A percentile compares a stretch with the other conserved stretches of the same genome.
phyloP scores from a whole-genome alignment of 1,140 invertebrate species.

The Drosophila bocki region DNA sequence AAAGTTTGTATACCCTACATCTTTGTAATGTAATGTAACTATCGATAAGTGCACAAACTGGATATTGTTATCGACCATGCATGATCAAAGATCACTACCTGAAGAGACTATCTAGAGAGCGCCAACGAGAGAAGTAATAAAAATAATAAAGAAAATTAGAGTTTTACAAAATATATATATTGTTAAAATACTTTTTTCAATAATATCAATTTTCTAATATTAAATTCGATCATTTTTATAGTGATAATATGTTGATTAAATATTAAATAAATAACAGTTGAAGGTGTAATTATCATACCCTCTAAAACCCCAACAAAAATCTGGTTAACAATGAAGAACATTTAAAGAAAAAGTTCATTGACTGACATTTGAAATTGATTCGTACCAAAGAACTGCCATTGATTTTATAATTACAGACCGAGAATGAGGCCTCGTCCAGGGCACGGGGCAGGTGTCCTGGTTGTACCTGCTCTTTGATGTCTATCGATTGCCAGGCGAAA shows the following conservation, averaged over 20 bases:
- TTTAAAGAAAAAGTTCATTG: conserved; percentile 12
- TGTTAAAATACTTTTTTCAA: not conserved
- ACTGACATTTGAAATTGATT: conserved; percentile 32
- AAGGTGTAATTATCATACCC: not conserved
- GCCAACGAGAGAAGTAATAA: no score
- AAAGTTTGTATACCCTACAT: not conserved
- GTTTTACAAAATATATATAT: no score
- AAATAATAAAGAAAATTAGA: no score
- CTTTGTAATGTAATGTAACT: no score
- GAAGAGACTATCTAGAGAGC: no score
- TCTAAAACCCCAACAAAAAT: not conserved
- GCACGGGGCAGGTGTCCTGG: not conserved
- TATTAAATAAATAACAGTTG: no score
- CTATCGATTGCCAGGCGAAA: conserved; percentile 47
- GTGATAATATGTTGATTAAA: no score
- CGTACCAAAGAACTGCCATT: conserved; percentile 18
- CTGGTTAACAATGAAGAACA: conserved; percentile 1
- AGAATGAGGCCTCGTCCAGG: not conserved
- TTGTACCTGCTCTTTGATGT: conserved; percentile 8
- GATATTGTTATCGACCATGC: no score
- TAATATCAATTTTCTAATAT: not conserved
- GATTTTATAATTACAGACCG: conserved; percentile 58
- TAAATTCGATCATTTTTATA: not conserved
- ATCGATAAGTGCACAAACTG: no score
- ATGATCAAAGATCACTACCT: no score